These are phyloP conservation scores for Tinamus major DNA, from an alignment of 2,797 vertebrate genomes.

Conservation along the genomic window DNA sequence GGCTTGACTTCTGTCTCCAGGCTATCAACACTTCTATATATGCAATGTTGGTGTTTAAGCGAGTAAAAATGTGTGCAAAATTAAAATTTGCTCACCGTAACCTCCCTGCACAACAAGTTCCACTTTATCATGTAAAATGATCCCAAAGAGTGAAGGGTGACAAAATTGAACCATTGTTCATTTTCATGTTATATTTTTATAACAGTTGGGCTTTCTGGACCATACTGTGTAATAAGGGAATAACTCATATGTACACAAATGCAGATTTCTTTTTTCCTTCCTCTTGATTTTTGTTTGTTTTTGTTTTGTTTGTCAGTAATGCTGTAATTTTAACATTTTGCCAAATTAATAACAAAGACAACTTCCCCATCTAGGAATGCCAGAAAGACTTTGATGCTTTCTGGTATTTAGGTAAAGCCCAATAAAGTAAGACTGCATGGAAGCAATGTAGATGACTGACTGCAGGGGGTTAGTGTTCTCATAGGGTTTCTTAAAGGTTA, in stretches of 20 bases:
- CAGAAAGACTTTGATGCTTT: not conserved
- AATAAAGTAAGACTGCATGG: accelerated
- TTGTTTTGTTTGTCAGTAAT: no score
- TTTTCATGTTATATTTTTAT: not conserved
- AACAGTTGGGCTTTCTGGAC: not conserved
- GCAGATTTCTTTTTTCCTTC: not conserved
- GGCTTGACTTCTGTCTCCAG: slow-evolving; percentile 60
- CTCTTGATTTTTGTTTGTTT: not conserved
- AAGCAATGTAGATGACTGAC: accelerated
- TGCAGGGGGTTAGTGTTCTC: not conserved
- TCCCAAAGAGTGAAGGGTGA: not conserved
- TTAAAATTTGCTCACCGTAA: not conserved
- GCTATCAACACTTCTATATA: slow-evolving; percentile 34
- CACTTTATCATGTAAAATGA: not conserved
- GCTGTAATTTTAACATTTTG: not conserved
- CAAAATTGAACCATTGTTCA: not conserved
- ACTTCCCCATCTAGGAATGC: not conserved
- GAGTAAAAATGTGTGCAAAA: slow-evolving; percentile 16
- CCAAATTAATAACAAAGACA: not conserved
- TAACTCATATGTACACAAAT: not conserved
- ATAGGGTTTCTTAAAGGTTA: not conserved
- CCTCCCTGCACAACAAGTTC: not conserved
- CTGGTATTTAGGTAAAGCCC: not conserved
- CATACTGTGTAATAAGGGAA: not conserved
- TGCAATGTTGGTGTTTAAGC: not conserved